A percentile compares a stretch with the other conserved stretches of the same genome.
phyloP scores from a whole-genome alignment of 2,888 invertebrate species.

The Stramonita haemastoma region DNA sequence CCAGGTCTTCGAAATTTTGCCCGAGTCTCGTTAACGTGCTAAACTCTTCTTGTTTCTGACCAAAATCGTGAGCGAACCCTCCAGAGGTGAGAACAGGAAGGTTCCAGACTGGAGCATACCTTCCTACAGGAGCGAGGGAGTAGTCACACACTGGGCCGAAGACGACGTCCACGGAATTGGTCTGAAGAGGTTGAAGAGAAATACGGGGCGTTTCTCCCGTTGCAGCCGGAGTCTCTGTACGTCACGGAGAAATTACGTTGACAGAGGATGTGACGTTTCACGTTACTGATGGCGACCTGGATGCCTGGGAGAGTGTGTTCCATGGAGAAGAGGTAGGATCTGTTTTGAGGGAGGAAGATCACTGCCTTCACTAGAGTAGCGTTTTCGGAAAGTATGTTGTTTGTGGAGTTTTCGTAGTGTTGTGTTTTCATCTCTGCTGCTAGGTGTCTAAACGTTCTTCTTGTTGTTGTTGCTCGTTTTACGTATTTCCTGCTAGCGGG shows the following conservation, averaged over 20 bases:
- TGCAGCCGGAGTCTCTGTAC: constrained; percentile 56
- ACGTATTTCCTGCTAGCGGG: not conserved
- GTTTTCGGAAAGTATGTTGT: not conserved
- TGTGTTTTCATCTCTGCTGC: not conserved
- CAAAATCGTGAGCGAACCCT: constrained; percentile 69
- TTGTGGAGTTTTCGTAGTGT: not conserved
- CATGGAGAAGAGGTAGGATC: constrained; percentile 49
- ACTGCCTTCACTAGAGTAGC: constrained; percentile 36
- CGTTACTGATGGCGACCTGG: constrained; percentile 54
- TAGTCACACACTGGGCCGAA: constrained; percentile 77
- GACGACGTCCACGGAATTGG: constrained; percentile 55
- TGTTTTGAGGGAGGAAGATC: constrained; percentile 52
- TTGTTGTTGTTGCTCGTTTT: not conserved
- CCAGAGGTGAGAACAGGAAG: constrained; percentile 88
- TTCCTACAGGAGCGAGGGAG: constrained; percentile 91
- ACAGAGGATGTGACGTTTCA: constrained; percentile 10
- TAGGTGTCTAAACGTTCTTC: not conserved
- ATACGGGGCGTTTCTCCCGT: constrained; percentile 54
- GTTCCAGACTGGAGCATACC: constrained; percentile 93
- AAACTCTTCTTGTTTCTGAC: constrained; percentile 46
- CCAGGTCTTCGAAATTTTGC: constrained; percentile 47
- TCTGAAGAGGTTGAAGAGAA: constrained; percentile 57
- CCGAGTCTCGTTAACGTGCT: constrained; percentile 49
- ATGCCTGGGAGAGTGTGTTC: constrained; percentile 65
- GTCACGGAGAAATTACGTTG: constrained; percentile 41